Evolutionary conservation across 2,113 vertebrate species (phyloP).

Genomic region (Zeus faber): DNA sequence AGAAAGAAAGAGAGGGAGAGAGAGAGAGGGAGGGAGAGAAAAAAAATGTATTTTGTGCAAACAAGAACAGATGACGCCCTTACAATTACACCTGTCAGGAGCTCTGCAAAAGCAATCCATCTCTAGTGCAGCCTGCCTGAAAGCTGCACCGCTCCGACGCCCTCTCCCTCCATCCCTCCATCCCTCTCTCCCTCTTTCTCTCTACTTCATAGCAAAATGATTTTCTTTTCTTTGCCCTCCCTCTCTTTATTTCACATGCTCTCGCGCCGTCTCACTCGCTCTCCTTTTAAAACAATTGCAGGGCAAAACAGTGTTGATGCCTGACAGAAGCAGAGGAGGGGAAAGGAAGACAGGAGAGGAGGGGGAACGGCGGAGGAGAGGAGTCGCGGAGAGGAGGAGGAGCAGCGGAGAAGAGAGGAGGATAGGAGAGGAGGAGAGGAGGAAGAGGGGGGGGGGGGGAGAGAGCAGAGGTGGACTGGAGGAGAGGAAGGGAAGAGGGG

Average conservation of each 20-base stretch:
- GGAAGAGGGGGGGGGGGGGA: background rate
- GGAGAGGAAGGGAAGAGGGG: background rate
- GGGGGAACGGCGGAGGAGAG: background rate
- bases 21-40: constrained; percentile 7
- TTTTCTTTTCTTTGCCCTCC: no score
- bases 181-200: background rate
- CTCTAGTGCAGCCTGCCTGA: constrained; percentile 79
- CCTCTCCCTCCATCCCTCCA: constrained; percentile 6
- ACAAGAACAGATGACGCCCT: constrained; percentile 99
- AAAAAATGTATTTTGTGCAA: constrained; percentile 99
- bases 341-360: background rate
- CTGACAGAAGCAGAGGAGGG: background rate
- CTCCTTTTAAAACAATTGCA: constrained; percentile 75
- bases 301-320: background rate
- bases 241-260: constrained; percentile 3
- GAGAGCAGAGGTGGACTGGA: background rate
- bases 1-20: constrained; percentile 27
- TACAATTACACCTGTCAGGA: constrained; percentile 99
- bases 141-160: constrained; percentile 61
- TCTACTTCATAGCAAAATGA: no score
- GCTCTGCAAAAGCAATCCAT: constrained; percentile 96
- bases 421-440: background rate
- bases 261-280: background rate
- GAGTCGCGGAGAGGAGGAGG: no score
- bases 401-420: background rate